Conservation (phyloP, 1,140 invertebrate species). For the Penaeus indicus region DNA sequence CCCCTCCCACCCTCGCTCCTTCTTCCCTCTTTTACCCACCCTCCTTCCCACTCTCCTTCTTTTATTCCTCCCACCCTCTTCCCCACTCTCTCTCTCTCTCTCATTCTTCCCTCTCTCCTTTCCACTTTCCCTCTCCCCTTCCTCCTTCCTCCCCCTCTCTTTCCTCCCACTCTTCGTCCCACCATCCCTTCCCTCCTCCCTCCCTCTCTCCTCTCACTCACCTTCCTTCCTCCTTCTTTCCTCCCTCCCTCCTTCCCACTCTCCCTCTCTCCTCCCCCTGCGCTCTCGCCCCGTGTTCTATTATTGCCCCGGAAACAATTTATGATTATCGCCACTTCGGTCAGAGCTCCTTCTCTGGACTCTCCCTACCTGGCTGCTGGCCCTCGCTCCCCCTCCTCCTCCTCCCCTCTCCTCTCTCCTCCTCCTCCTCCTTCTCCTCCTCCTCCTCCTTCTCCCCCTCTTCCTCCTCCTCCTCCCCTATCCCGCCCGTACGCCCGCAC, state of each 20-base stretch:
- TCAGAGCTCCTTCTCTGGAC: background rate
- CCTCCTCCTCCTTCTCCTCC: constrained; percentile 5
- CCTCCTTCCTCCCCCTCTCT: background rate
- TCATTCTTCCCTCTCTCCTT: no score
- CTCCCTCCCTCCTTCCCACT: no score
- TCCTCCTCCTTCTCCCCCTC: background rate
- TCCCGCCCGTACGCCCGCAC: no score
- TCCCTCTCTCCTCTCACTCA: background rate
- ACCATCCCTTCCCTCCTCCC: background rate
- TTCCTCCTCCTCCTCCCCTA: background rate
- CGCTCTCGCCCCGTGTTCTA: constrained; percentile 45
- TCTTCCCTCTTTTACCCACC: background rate
- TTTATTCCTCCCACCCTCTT: no score
- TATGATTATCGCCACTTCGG: constrained; percentile 44
- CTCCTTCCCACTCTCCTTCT: background rate
- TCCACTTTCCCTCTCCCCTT: no score
- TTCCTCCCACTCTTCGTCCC: background rate
- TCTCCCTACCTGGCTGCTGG: background rate
- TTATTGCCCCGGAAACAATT: constrained; percentile 55
- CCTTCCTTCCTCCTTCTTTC: background rate
- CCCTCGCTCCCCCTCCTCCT: constrained; percentile 5
- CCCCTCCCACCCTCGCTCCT: background rate
- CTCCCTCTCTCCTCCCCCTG: no score
- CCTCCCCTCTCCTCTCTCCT: constrained; percentile 7
- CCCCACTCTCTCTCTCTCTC: no score